Evolutionary conservation across 92 coral and sea anemone genomes (phyloP), one percentile per base, ranked within the genome.

Genomic region (Epizoanthus scotinus): DNA sequence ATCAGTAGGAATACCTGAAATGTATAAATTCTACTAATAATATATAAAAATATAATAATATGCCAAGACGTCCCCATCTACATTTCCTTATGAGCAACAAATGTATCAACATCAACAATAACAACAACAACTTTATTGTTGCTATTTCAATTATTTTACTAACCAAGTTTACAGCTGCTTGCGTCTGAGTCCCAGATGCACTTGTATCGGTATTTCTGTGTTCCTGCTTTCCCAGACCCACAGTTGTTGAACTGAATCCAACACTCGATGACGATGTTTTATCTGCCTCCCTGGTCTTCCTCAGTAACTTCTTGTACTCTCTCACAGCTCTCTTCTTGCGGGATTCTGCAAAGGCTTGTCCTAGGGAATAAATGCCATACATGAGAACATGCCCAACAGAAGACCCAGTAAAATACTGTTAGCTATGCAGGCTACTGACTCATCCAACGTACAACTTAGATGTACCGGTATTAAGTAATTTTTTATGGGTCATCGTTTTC

Each of bases 281-380:
- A 4, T 71, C 83, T 50, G 87, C 89, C 19, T 85, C 65, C 49
- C 93, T 67, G 49, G 94, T 84, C 84, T 87, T 89, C 83, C 54
- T 91, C 4, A 92, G 86, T 5, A 93, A 72, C 66, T 94, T 94
- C 59, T 85, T 94, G 86, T 94, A 92, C 70, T 94, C 91, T 50
- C 68, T 87, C 61, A 94, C 44, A 27, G 94, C 98, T 73, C 80
- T 91, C 70, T 44, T 71, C 79, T 90, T 92, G 50, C 98, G 94
- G 15, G 71, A 62, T 65, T 94, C 94, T 19, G 91, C 97, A 86
- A 92, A 94, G 8, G 94, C 98, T 70, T 94, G 98, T n/a, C 98
- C 98, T 94, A 6, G 8, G 8, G 8, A 24, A 22, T 13, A 34
- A 36, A 8, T 18, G 12, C 42, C 3, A 18, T 8, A 6, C 17